These are phyloP conservation scores for Caenorhabditis elegans DNA, from an alignment of 1,140 invertebrate genomes.

Conservation along the genomic window DNA sequence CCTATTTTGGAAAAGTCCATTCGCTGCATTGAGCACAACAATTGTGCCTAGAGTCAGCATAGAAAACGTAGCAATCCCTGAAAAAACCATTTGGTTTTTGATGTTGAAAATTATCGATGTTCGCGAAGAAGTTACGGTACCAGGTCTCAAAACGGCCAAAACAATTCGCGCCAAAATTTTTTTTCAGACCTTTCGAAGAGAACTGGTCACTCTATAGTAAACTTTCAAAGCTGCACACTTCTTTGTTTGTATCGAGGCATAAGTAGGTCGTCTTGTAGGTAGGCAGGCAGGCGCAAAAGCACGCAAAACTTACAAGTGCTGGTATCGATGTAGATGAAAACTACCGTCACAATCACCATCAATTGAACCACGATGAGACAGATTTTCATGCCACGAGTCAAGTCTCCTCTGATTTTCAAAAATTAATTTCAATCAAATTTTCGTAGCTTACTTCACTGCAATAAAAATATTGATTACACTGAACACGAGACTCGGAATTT, in stretches of 20 bases:
- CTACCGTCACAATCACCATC: not conserved
- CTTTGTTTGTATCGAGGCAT: too few relatives aligned
- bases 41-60: not conserved
- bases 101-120: too few relatives aligned
- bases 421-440: not conserved
- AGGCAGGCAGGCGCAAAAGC: too few relatives aligned
- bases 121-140: too few relatives aligned
- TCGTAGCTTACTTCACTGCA: not conserved
- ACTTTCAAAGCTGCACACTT: too few relatives aligned
- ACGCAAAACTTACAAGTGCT: not conserved
- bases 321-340: not conserved
- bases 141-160: too few relatives aligned
- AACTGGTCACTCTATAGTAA: too few relatives aligned
- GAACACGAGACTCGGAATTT: not conserved
- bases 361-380: not conserved
- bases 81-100: too few relatives aligned
- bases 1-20: conserved; percentile 63
- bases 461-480: conserved; percentile 12
- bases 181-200: too few relatives aligned
- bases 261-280: too few relatives aligned
- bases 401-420: not conserved
- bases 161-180: too few relatives aligned
- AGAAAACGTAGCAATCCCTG: not conserved
- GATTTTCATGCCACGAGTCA: not conserved
- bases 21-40: not conserved